phyloP scores from a whole-genome alignment of 2,888 invertebrate genomes.

The Athrips mouffetella region DNA sequence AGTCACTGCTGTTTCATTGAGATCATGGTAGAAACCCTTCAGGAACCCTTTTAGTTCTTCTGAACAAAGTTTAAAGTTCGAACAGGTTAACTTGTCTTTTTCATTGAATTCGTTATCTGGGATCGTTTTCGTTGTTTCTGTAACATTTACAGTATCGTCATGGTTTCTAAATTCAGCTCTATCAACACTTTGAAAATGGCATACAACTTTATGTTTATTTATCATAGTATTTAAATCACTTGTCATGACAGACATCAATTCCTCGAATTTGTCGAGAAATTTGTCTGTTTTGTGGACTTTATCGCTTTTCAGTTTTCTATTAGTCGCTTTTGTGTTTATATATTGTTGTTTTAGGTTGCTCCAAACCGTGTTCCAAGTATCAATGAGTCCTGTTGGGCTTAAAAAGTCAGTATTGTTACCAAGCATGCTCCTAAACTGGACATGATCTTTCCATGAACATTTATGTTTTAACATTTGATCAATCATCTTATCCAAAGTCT shows the following conservation, averaged over 20 bases:
- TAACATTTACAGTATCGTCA: no score
- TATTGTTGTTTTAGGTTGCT: conserved; percentile 30
- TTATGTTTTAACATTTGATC: conserved; percentile 39
- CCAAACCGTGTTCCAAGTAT: conserved; percentile 27
- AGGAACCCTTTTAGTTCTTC: conserved; percentile 46
- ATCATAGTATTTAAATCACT: conserved; percentile 33
- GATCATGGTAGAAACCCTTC: conserved; percentile 35
- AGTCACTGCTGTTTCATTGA: conserved; percentile 47
- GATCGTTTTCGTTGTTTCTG: neutral
- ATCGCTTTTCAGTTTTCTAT: no score
- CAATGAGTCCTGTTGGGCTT: neutral
- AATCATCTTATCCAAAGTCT: conserved; percentile 49
- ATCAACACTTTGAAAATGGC: conserved; percentile 31
- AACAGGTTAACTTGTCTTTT: conserved; percentile 29
- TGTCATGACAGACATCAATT: conserved; percentile 34
- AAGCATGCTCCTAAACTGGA: neutral
- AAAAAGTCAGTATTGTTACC: neutral
- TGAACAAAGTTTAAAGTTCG: conserved; percentile 45
- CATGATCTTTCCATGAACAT: conserved; percentile 36
- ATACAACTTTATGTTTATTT: conserved; percentile 39
- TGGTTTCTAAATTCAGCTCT: no score
- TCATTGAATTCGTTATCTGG: neutral
- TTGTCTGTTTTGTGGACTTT: conserved; percentile 24
- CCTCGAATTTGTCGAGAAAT: conserved; percentile 34
- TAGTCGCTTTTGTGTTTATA: conserved; percentile 17